Percentiles rank a stretch among this genome's conserved stretches.
Evolutionary conservation across 2,888 invertebrate species (phyloP).

Genomic region (Ceramica pisi): DNA sequence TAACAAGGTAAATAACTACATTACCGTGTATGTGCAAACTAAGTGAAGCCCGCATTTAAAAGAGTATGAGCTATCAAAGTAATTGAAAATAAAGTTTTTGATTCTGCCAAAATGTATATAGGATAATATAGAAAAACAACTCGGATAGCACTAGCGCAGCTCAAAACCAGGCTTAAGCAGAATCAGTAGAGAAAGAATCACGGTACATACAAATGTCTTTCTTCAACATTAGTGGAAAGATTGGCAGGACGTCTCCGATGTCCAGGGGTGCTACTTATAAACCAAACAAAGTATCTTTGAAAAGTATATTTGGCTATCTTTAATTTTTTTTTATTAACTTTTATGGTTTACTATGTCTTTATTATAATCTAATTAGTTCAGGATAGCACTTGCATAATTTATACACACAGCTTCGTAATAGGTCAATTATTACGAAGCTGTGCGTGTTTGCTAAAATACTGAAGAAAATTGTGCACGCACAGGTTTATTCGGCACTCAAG

Average conservation of each 20-base stretch:
- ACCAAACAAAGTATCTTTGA: constrained; percentile 36
- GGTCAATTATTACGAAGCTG: no score
- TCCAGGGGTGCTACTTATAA: constrained; percentile 49
- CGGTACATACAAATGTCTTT: constrained; percentile 48
- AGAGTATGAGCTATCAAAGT: constrained; percentile 19
- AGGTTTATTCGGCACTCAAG: no score
- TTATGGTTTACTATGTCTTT: neutral
- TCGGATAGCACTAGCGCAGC: constrained; percentile 36
- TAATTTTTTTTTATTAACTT: constrained; percentile 1
- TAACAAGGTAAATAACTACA: constrained; percentile 35
- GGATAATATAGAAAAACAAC: constrained; percentile 13
- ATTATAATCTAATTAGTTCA: neutral
- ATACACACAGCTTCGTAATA: no score
- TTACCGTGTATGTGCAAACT: constrained; percentile 47
- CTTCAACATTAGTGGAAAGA: constrained; percentile 38
- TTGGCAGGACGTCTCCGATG: constrained; percentile 42
- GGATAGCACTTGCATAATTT: neutral
- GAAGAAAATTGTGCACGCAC: no score
- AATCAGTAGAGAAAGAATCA: constrained; percentile 29
- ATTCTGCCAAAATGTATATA: constrained; percentile 17
- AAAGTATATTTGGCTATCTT: constrained; percentile 16
- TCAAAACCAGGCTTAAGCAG: constrained; percentile 42
- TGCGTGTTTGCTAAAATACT: no score
- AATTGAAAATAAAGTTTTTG: constrained; percentile 14
- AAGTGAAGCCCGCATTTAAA: constrained; percentile 46